Percentiles rank a stretch among this genome's conserved stretches.
These are phyloP conservation scores for Linnaemya tessellans DNA, from an alignment of 2,888 invertebrate species.

Conservation along the genomic window DNA sequence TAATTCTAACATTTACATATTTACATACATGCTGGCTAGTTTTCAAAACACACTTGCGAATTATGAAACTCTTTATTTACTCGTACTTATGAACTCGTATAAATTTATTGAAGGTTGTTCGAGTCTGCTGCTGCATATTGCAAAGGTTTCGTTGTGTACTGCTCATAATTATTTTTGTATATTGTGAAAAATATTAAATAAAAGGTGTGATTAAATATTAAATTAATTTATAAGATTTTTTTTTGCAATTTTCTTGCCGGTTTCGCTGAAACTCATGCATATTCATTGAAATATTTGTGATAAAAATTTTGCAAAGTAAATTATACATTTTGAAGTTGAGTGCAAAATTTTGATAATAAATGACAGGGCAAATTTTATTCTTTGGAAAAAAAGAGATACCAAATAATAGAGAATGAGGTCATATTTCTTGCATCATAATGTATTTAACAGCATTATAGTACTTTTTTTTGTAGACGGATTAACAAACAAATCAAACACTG, in stretches of 20 bases:
- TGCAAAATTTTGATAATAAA: constrained; percentile 8
- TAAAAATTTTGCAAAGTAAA: constrained; percentile 12
- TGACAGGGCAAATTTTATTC: neutral
- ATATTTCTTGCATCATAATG: neutral
- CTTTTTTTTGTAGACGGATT: no score
- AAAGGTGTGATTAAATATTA: constrained; percentile 66
- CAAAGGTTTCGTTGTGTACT: constrained; percentile 19
- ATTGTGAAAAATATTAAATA: constrained; percentile 47
- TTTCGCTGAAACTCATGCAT: constrained; percentile 11
- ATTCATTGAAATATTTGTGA: constrained; percentile 24
- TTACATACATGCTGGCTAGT: neutral
- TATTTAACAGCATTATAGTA: no score
- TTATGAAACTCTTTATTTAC: constrained; percentile 41
- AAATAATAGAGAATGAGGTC: neutral
- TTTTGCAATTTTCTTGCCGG: neutral
- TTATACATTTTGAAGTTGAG: constrained; percentile 27
- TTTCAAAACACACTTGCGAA: constrained; percentile 38
- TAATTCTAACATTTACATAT: neutral
- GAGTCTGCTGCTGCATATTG: constrained; percentile 10
- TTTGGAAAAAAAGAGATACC: neutral
- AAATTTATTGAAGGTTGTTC: constrained; percentile 60
- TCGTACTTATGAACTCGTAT: constrained; percentile 17
- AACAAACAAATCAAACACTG: no score
- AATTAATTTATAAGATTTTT: constrained; percentile 33
- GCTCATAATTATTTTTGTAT: constrained; percentile 14